These are phyloP conservation scores for Toxotes jaculatrix DNA, from an alignment of 2,113 vertebrate genomes.

Conservation along the genomic window DNA sequence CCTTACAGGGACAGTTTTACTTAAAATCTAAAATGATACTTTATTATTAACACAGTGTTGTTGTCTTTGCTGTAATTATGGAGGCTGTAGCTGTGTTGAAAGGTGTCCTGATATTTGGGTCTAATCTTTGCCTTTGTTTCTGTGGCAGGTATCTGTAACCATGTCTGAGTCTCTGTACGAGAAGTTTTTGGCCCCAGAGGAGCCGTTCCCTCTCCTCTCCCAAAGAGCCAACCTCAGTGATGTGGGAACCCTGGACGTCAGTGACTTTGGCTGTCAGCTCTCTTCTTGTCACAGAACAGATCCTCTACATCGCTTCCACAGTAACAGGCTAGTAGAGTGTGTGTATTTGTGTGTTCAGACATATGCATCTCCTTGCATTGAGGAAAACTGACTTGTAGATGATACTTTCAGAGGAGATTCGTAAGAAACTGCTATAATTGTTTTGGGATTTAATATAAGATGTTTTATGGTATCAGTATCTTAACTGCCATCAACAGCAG, in stretches of 20 bases:
- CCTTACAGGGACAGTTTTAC: no score
- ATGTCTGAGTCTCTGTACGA: constrained; percentile 91
- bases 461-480: no score
- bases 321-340: constrained; percentile 86
- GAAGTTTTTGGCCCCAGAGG: constrained; percentile 95
- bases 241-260: constrained; percentile 92
- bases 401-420: background rate
- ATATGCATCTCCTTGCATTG: background rate
- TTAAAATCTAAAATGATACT: background rate
- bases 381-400: background rate
- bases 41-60: background rate
- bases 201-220: constrained; percentile 91
- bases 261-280: constrained; percentile 94
- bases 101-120: background rate
- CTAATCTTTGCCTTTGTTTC: background rate
- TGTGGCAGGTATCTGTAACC: constrained; percentile 28
- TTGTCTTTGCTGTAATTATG: background rate
- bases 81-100: background rate
- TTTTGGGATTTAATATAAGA: no score
- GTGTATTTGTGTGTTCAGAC: background rate
- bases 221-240: constrained; percentile 91
- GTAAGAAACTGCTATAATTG: background rate
- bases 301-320: constrained; percentile 93
- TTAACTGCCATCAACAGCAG: no score
- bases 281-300: constrained; percentile 97